Conservation (phyloP, 2,888 invertebrate genomes). For the Dryadula phaetusa region DNA sequence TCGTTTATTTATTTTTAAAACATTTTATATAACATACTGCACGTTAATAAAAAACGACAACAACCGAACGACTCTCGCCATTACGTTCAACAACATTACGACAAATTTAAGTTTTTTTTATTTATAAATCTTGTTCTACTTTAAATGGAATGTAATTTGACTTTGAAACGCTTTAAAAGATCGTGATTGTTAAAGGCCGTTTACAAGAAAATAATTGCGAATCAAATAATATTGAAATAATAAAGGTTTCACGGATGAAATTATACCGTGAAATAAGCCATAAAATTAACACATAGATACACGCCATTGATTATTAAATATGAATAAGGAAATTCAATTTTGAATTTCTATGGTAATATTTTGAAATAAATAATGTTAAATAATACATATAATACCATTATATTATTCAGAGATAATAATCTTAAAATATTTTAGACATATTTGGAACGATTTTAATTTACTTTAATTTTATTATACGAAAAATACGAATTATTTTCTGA, state of each 20-base stretch:
- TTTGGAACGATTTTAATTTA: neutral
- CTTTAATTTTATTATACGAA: neutral
- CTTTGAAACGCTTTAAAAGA: slow-evolving; percentile 35
- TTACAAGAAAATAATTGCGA: slow-evolving; percentile 32
- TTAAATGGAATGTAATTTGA: slow-evolving; percentile 34
- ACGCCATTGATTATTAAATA: neutral
- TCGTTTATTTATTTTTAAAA: neutral
- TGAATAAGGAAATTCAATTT: neutral
- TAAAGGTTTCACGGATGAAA: slow-evolving; percentile 22
- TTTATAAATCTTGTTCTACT: slow-evolving; percentile 24
- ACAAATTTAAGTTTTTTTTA: slow-evolving; percentile 18
- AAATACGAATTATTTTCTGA: neutral
- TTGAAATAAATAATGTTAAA: too few species aligned
- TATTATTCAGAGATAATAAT: too few species aligned
- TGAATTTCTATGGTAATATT: too few species aligned
- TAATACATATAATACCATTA: too few species aligned
- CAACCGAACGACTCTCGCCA: slow-evolving; percentile 6
- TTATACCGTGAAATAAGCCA: slow-evolving; percentile 22
- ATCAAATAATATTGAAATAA: slow-evolving; percentile 25
- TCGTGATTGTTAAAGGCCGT: slow-evolving; percentile 34
- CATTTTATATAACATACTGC: neutral
- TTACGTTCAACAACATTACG: slow-evolving; percentile 24
- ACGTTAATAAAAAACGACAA: slow-evolving; percentile 1
- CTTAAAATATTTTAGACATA: too few species aligned
- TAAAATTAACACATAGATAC: slow-evolving; percentile 18